A percentile compares a stretch with the other conserved stretches of the same genome.
Evolutionary conservation across 2,888 invertebrate genomes (phyloP).

Genomic region (Thereva nobilitata): DNA sequence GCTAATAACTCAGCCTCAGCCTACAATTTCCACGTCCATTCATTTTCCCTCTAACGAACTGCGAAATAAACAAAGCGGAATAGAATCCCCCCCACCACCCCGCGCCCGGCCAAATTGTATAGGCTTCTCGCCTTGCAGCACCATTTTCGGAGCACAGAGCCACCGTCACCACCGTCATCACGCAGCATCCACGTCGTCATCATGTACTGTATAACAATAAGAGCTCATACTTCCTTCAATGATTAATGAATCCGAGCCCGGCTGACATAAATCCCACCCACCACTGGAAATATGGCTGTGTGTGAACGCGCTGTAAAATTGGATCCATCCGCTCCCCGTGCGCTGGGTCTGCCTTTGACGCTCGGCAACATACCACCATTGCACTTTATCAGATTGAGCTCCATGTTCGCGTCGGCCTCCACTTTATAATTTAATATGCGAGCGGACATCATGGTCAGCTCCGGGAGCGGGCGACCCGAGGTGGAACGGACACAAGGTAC

Average conservation of each 20-base stretch:
- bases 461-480: slow-evolving; percentile 7
- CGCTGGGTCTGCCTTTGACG: neutral
- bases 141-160: neutral
- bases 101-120: neutral
- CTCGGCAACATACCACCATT: slow-evolving; percentile 15
- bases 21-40: neutral
- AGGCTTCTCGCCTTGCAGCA: neutral
- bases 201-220: slow-evolving; percentile 10
- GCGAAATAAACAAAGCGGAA: slow-evolving; percentile 24
- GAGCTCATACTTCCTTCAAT: slow-evolving; percentile 36
- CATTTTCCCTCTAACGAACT: slow-evolving; percentile 23
- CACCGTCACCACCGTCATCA: neutral
- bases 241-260: slow-evolving; percentile 36
- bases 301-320: slow-evolving; percentile 23
- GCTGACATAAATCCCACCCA: slow-evolving; percentile 38
- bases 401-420: slow-evolving; percentile 24
- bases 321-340: slow-evolving; percentile 15
- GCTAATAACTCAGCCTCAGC: neutral
- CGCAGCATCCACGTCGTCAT: too few relatives aligned
- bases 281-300: slow-evolving; percentile 35
- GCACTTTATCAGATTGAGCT: slow-evolving; percentile 33
- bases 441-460: slow-evolving; percentile 22
- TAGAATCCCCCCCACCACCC: neutral
- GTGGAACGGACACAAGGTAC: slow-evolving; percentile 7
- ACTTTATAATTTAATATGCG: slow-evolving; percentile 35